Evolutionary conservation across 2,113 vertebrate genomes (phyloP).

Genomic region (Saimiri boliviensis): DNA sequence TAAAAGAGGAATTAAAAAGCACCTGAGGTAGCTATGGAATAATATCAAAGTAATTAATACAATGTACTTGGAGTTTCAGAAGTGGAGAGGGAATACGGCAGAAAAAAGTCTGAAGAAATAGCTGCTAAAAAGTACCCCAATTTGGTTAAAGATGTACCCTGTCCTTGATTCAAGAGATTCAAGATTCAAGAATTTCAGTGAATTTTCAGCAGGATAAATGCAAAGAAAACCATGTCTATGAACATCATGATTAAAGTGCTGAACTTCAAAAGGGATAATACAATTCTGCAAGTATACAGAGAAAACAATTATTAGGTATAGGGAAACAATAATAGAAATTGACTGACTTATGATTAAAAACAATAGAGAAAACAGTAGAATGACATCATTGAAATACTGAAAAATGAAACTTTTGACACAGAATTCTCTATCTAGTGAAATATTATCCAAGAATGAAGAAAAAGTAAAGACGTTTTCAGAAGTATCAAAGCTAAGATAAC

Average conservation of each 20-base stretch:
- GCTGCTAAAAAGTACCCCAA: background rate
- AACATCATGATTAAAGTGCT: background rate
- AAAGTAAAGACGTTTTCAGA: constrained; percentile 2
- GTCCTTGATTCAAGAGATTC: background rate
- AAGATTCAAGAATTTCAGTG: background rate
- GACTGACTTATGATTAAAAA: background rate
- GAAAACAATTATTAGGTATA: background rate
- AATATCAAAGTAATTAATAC: background rate
- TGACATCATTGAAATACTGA: background rate
- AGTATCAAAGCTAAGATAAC: background rate
- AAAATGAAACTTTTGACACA: background rate
- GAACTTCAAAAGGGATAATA: background rate
- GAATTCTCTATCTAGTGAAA: constrained; percentile 10
- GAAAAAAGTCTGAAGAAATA: background rate
- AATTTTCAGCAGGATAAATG: background rate
- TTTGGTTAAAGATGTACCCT: background rate
- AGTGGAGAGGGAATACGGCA: background rate
- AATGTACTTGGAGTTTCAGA: background rate
- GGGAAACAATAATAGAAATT: background rate
- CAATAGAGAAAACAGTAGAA: background rate
- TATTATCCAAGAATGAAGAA: background rate
- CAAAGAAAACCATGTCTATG: background rate
- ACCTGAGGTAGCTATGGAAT: background rate
- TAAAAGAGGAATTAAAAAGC: background rate
- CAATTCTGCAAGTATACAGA: background rate